These are phyloP conservation scores for Okamejei kenojei DNA, from an alignment of 2,797 vertebrate species.

Conservation along the genomic window DNA sequence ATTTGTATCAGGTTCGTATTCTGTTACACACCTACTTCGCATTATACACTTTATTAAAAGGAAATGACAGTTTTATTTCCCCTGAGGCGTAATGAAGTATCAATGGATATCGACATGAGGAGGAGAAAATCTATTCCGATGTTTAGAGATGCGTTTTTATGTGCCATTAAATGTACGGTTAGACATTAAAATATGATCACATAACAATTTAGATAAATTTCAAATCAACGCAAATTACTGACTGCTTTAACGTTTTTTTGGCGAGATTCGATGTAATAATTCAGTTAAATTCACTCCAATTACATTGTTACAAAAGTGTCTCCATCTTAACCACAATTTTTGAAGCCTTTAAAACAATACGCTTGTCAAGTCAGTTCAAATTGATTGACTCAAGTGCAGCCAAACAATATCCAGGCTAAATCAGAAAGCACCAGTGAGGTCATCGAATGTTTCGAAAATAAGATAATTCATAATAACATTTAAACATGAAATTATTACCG, in stretches of 20 bases:
- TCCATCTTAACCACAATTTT: slow-evolving; percentile 7
- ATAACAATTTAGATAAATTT: slow-evolving; percentile 1
- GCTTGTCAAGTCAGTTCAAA: slow-evolving; percentile 29
- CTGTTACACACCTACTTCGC: not conserved
- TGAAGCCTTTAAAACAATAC: not conserved
- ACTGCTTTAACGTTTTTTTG: not conserved
- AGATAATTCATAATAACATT: not conserved
- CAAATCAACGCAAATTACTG: not conserved
- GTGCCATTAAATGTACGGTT: not conserved
- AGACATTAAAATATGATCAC: not conserved
- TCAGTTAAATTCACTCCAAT: slow-evolving; percentile 4
- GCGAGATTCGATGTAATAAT: not conserved
- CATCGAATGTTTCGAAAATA: not conserved
- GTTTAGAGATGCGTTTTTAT: not conserved
- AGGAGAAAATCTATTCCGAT: not conserved
- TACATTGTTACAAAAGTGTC: slow-evolving; percentile 9
- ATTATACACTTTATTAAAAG: not conserved
- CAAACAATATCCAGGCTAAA: not conserved
- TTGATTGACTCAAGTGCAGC: slow-evolving; percentile 22
- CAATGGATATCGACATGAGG: not conserved
- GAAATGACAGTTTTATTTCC: not conserved
- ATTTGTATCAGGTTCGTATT: not conserved
- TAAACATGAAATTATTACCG: not conserved
- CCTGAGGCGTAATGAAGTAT: not conserved
- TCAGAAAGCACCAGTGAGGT: not conserved